Conservation (phyloP, 64 coral and sea anemone genomes). For the Astreopora myriophthalma region DNA sequence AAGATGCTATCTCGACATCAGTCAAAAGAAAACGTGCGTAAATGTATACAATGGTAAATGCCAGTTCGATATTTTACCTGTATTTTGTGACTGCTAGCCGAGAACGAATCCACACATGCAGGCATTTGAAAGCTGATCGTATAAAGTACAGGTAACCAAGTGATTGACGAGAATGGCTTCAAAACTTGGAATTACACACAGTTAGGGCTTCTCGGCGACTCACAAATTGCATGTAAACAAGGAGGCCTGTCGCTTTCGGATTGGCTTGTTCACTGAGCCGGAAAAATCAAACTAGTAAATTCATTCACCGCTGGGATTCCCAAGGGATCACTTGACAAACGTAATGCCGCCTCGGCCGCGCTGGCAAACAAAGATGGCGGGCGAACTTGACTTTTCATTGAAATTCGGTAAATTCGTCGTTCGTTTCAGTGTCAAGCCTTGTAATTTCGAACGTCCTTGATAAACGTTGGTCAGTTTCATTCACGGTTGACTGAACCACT, state of each 20-base stretch:
- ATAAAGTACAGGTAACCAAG: no score
- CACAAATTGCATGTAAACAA: conserved; percentile 2
- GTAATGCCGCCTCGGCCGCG: not conserved
- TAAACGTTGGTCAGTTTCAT: not conserved
- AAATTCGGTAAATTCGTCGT: not conserved
- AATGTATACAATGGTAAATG: not conserved
- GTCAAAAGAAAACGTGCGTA: not conserved
- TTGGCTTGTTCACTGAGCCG: conserved; percentile 38
- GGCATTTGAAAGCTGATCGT: not conserved
- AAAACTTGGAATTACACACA: not conserved
- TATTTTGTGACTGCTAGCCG: not conserved
- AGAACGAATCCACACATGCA: not conserved
- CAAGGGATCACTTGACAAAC: conserved; percentile 15
- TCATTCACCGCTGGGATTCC: conserved; percentile 1
- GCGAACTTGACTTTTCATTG: not conserved
- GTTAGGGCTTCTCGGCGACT: not conserved
- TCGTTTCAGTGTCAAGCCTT: not conserved
- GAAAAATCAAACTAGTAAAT: not conserved
- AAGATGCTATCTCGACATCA: not conserved
- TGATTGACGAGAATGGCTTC: not conserved
- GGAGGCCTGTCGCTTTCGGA: not conserved
- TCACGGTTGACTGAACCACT: not conserved
- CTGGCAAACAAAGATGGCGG: conserved; percentile 42
- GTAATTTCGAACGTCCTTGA: not conserved
- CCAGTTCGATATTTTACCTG: not conserved